Conservation (phyloP, 2,113 vertebrate genomes). For the Eubucco bourcierii region DNA sequence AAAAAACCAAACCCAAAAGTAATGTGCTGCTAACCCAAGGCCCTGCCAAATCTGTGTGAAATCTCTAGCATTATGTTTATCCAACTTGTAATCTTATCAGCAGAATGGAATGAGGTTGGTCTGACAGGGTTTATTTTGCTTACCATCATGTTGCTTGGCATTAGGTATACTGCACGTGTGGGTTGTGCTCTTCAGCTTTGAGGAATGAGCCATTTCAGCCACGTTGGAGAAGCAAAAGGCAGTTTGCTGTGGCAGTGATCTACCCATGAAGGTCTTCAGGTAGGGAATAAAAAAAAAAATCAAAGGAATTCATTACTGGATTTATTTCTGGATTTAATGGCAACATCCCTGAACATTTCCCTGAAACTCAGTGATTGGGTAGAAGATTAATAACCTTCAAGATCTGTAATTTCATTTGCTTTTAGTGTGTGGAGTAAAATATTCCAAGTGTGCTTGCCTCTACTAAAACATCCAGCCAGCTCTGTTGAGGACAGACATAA, state of each 20-base stretch:
- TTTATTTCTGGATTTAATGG: background rate
- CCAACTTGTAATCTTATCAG: background rate
- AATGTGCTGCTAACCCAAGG: background rate
- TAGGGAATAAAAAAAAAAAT: background rate
- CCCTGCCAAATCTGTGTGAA: background rate
- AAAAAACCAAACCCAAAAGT: background rate
- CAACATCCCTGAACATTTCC: background rate
- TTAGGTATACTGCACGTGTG: background rate
- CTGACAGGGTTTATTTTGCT: conserved; percentile 5
- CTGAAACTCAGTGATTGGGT: background rate
- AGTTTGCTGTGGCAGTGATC: background rate
- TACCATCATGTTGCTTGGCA: background rate
- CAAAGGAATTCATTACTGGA: background rate
- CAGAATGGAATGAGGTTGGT: background rate
- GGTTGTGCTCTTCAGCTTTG: background rate
- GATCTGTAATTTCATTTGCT: background rate
- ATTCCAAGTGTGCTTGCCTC: background rate
- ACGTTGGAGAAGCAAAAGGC: background rate
- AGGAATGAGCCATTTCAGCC: background rate
- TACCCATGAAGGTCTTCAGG: background rate
- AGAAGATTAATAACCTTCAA: background rate
- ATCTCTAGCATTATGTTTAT: background rate
- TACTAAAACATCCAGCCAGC: background rate
- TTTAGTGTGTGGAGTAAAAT: background rate
- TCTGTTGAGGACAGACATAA: background rate